Base-by-base conservation (phyloP, 2,888 invertebrate genomes). In the Drosophila meridiana region DNA sequence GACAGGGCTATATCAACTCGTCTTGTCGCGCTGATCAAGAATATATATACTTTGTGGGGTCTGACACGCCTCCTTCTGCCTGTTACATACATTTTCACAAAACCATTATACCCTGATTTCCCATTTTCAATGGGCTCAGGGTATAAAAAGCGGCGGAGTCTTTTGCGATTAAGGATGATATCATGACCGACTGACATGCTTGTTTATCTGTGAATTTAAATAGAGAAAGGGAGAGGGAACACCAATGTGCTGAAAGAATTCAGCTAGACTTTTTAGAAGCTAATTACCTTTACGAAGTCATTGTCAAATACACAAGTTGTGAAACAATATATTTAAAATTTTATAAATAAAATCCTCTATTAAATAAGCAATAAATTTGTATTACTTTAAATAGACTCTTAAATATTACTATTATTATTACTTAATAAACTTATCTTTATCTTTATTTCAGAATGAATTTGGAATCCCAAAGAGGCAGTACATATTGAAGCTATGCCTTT, bases 401-500 rank as follows among this genome's bases (percentile, higher is more conserved):
- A 0, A 50, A n/a, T 9, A 32, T 32, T 30, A 4, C 6, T 7
- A 26, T 53, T 36, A 20, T 20, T 20, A 20, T 36, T 0, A 50
- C 9, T n/a, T 32, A 50, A 9, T 11, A 11, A n/a, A 11, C 7
- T 38, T 13, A 20, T 3, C 8, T 38, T 71, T 69, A 11, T 28
- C 1, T 38, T 4, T 20, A 7, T 71, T 70, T 4, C 70, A 70
- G 55, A 50, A 70, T 20, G 32, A 20, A 20, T 53, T 45, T 45
- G 45, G 58, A 32, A 26, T 2, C n/a, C 5, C 26, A 30, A 9
- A 50, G 7, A 13, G 20, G 11, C 47, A 11, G 34, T 5, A 56
- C 40, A 26, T 43, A 43, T 28, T 26, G 42, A 45, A 52, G 61
- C 40, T 56, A 73, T 73, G 79, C 47, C 38, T 59, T 65, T 59